Percentiles rank a stretch among this genome's conserved stretches.
phyloP scores from a whole-genome alignment of 1,140 invertebrate genomes.

The Zaprionus africanus region DNA sequence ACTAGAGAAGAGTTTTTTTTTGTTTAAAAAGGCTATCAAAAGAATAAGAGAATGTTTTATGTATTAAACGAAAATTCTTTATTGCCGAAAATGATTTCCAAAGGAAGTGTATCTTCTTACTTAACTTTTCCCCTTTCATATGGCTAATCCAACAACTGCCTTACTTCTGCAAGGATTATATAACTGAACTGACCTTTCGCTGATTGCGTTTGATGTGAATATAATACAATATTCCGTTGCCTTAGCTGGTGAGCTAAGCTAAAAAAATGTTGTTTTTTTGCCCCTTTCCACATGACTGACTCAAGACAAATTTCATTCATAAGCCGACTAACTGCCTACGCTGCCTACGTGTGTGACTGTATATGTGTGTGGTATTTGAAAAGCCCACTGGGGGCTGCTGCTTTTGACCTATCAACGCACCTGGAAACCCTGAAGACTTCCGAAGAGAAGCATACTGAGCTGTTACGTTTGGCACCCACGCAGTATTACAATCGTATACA shows the following conservation, averaged over 20 bases:
- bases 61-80: no score
- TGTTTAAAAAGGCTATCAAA: no score
- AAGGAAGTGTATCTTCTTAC: no score
- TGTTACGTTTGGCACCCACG: conserved; percentile 16
- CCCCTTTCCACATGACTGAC: neutral
- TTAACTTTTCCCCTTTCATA: no score
- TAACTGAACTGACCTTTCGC: neutral
- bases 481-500: conserved; percentile 7
- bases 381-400: conserved; percentile 6
- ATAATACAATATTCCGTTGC: neutral
- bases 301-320: conserved; percentile 9
- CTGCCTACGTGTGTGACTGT: neutral
- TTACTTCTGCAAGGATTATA: neutral
- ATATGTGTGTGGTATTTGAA: neutral
- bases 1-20: no score
- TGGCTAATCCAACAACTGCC: no score
- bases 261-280: neutral
- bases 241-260: neutral
- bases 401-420: conserved; percentile 2
- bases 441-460: neutral
- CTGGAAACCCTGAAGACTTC: neutral
- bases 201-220: neutral
- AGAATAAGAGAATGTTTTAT: no score
- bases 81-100: no score
- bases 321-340: conserved; percentile 3